Base-by-base conservation (phyloP, 2,797 vertebrate genomes). In the Ispidina picta region DNA sequence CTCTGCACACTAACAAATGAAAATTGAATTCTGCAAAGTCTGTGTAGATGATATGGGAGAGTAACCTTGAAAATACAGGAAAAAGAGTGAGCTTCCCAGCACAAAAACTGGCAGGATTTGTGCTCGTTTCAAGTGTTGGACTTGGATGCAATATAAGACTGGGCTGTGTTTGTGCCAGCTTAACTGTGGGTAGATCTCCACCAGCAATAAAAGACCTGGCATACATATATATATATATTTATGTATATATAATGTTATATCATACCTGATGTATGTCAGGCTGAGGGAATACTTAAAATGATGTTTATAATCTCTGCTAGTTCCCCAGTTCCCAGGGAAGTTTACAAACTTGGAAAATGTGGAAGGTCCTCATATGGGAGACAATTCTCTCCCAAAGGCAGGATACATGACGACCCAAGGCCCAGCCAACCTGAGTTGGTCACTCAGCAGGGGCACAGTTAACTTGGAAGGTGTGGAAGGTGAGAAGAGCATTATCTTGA, bases 341-440 rank as follows among this genome's bases (percentile, higher is more conserved):
- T 83, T 83, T 87, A 60, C 33, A 54, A 66, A 62, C 22, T 81
- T n/a, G 3, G 18, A 63, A 48, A 43, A 51, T 3, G 3, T 1
- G 2, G 10, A 37, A 3, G 13, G 12, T 43, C 12, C 46, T 77
- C 64, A 54, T 82, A 13, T 64, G 48, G 55, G n/a, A 85, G 69
- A 87, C 78, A n/a, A 66, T 44, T 83, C 56, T 37, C 8, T 72
- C 48, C 74, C 51, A 92, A 66, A 87, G 29, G 55, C 46, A 83
- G 69, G 65, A n/a, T 89, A 33, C 48, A 43, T 77, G 55, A 87
- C 43, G 51, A 87, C 51, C 26, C 26, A 71, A 58, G 60, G 54
- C 44, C 60, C 8, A 9, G n/a, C 43, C 2, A 39, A 39, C 14
- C 37, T 39, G 2, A 75, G 55, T 5, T 0, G 0, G 21, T 5